Evolutionary conservation across 2,888 invertebrate species (phyloP).

Genomic region (Lasius platythorax): DNA sequence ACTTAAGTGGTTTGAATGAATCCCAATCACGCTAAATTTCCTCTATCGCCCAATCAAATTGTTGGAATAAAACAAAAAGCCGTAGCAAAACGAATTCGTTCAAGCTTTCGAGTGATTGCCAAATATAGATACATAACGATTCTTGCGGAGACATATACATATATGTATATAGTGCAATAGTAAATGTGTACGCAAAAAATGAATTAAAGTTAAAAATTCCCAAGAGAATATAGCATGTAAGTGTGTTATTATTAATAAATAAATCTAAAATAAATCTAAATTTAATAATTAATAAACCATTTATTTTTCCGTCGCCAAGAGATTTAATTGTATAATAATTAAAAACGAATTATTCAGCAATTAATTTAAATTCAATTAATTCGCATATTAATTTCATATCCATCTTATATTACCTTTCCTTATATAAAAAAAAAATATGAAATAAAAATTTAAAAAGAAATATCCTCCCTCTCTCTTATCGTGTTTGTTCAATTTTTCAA

Average conservation of each 20-base stretch:
- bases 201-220: neutral
- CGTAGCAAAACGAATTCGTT: constrained; percentile 13
- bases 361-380: neutral
- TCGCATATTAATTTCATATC: neutral
- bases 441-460: constrained; percentile 13
- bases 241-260: neutral
- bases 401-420: neutral
- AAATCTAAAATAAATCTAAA: neutral
- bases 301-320: neutral
- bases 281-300: no score
- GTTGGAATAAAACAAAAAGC: constrained; percentile 45
- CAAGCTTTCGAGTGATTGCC: constrained; percentile 8
- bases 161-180: neutral
- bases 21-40: constrained; percentile 51
- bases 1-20: constrained; percentile 53
- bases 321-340: neutral
- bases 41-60: constrained; percentile 43
- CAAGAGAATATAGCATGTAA: neutral
- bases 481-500: constrained; percentile 36
- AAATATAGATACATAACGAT: neutral
- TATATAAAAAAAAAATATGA: neutral
- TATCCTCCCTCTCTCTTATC: neutral
- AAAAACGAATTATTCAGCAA: neutral
- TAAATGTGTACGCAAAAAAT: neutral
- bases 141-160: constrained; percentile 2